Evolutionary conservation across 2,113 vertebrate species (phyloP).

Genomic region (Callaeas wilsoni): DNA sequence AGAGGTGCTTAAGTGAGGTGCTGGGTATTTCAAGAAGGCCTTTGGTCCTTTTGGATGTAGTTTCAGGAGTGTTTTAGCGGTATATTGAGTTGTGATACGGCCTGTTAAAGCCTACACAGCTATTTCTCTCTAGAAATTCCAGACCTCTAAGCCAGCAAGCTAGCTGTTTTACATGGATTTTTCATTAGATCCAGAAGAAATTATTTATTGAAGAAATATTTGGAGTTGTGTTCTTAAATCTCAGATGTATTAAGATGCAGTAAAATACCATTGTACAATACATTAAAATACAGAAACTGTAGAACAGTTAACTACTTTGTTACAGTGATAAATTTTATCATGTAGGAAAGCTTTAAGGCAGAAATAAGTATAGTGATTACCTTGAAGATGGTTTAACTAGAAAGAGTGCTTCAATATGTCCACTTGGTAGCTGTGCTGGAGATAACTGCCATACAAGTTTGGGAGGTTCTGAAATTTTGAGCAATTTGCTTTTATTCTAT

Average conservation of each 20-base stretch:
- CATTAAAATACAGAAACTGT: background rate
- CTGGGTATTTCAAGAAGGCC: background rate
- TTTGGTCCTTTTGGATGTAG: background rate
- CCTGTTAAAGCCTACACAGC: background rate
- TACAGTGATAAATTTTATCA: background rate
- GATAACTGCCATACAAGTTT: background rate
- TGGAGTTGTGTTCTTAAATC: background rate
- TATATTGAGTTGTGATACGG: background rate
- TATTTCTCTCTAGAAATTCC: background rate
- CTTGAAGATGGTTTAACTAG: background rate
- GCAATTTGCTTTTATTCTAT: background rate
- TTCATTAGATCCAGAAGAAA: background rate
- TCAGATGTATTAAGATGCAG: background rate
- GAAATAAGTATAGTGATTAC: background rate
- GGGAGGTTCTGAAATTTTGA: background rate
- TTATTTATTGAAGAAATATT: background rate
- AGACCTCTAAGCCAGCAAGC: background rate
- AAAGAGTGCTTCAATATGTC: background rate
- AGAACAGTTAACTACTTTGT: background rate
- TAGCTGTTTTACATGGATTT: background rate
- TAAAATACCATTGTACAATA: background rate
- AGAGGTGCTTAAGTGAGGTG: background rate
- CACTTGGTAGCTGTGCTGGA: background rate
- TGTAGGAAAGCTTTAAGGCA: background rate
- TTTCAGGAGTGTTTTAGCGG: background rate